Percentiles rank a stretch among this genome's conserved stretches.
Conservation (phyloP, 2,888 invertebrate species). For the Leptogaster cylindrica region DNA sequence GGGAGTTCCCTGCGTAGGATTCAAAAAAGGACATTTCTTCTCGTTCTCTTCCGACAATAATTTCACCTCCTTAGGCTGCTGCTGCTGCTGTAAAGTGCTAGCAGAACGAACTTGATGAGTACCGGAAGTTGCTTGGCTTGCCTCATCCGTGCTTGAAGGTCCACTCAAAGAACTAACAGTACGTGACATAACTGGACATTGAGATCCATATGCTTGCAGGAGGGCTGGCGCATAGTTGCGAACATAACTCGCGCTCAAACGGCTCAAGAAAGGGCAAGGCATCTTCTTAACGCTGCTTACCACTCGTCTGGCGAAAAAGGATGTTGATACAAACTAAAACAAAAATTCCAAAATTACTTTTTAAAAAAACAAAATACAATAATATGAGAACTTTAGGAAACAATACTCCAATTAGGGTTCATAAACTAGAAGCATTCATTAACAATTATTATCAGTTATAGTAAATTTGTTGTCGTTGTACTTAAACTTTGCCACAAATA, state of each 20-base stretch:
- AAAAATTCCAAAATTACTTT: background rate
- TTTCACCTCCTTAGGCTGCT: conserved; percentile 10
- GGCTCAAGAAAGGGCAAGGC: conserved; percentile 88
- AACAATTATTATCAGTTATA: too few relatives aligned
- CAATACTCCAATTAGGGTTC: too few relatives aligned
- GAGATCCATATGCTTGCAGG: conserved; percentile 79
- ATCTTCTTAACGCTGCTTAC: conserved; percentile 64
- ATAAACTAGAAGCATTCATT: too few relatives aligned
- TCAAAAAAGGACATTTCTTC: conserved; percentile 66
- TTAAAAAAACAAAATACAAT: too few relatives aligned
- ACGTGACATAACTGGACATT: conserved; percentile 75
- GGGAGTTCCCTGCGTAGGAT: conserved; percentile 50
- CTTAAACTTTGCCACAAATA: too few relatives aligned
- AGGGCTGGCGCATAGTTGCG: conserved; percentile 80
- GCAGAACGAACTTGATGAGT: conserved; percentile 44
- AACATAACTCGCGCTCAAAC: conserved; percentile 78
- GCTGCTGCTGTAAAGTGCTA: conserved; percentile 43
- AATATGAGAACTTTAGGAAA: too few relatives aligned
- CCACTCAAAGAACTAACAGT: conserved; percentile 32
- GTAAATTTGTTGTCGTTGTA: too few relatives aligned
- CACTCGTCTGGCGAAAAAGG: conserved; percentile 28
- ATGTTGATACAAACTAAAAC: conserved; percentile 15
- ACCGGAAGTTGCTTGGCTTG: conserved; percentile 54
- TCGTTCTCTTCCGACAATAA: conserved; percentile 44
- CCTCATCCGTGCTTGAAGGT: background rate